Base-by-base conservation (phyloP, 92 coral and sea anemone genomes). In the Epizoanthus ramosus region DNA sequence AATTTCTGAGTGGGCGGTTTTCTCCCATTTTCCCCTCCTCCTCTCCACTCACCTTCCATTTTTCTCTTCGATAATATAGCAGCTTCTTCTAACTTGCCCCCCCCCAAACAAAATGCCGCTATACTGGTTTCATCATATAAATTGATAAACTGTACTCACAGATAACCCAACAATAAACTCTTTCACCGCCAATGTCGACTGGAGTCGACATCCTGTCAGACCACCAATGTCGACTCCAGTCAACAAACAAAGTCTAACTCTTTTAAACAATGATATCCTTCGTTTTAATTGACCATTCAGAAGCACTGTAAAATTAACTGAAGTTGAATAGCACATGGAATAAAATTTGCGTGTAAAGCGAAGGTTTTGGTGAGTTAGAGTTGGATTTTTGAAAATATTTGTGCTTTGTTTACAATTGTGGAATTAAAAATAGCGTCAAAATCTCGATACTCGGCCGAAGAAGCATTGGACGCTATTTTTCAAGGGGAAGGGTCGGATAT, bases 341-440 rank as follows among this genome's bases (percentile, higher is more conserved):
- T 45, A 31, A 41, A 41, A 41, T 41, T 41, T 41, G 47, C 8
- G 47, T 8, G 9, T 75, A 16, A 52, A 73, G 57, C 72, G 54
- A 28, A 43, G 22, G 58, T 56, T 50, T 75, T 74, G 68, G 64
- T 25, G 52, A 17, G 22, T 22, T 41, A 33, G 39, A 41, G 60
- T 83, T 68, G 52, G 76, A 77, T 63, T 79, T 73, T 71, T 53
- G 60, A 47, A 39, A 75, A 31, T n/a, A 79, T 41, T 80, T 39
- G 59, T 70, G n/a, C 24, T 57, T 84, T 69, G 71, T 63, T 58
- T 28, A 56, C 39, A 53, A 21, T 56, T 4, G 50, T 80, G 68
- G 79, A 64, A 85, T 85, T 85, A 85, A 85, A 89, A 85, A 89
- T 89, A 89, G 92, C 85, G 75, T 33, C 87, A 15, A 18, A 52